Conservation (phyloP, 1,140 invertebrate species). For the Eurosta solidaginis region DNA sequence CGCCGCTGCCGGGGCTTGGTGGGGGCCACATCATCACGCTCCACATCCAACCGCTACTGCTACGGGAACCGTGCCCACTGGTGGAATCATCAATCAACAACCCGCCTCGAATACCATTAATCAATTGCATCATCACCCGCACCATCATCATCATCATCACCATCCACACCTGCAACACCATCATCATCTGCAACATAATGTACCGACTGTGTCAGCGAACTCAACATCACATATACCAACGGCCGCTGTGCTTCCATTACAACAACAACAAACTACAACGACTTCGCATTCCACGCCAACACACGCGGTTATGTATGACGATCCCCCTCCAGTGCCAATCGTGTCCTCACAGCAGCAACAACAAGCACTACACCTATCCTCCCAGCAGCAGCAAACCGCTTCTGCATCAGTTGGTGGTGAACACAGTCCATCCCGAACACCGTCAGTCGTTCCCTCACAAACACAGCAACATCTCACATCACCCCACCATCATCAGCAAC, state of each 20-base stretch:
- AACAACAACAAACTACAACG: slow-evolving; percentile 46
- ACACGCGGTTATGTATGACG: slow-evolving; percentile 59
- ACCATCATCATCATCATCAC: slow-evolving; percentile 45
- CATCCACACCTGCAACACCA: slow-evolving; percentile 38
- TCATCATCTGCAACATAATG: slow-evolving; percentile 43
- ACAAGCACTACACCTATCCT: slow-evolving; percentile 34
- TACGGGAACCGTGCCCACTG: slow-evolving; percentile 18
- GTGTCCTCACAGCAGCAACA: slow-evolving; percentile 44
- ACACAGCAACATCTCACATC: slow-evolving; percentile 54
- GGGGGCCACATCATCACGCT: slow-evolving; percentile 55
- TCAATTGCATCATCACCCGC: slow-evolving; percentile 35
- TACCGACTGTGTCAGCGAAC: slow-evolving; percentile 35
- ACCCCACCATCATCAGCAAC: slow-evolving; percentile 52
- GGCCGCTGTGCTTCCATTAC: slow-evolving; percentile 36
- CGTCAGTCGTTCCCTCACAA: slow-evolving; percentile 47
- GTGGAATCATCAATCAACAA: slow-evolving; percentile 33
- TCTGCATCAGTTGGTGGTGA: slow-evolving; percentile 48
- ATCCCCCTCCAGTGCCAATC: slow-evolving; percentile 54
- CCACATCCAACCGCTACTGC: slow-evolving; percentile 44
- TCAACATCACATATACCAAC: slow-evolving; percentile 41
- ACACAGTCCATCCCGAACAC: slow-evolving; percentile 54
- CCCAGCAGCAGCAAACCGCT: slow-evolving; percentile 46
- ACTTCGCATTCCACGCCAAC: slow-evolving; percentile 60
- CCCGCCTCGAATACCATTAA: slow-evolving; percentile 25
- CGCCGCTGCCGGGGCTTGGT: slow-evolving; percentile 61